Base-by-base conservation (phyloP, 92 coral and sea anemone genomes). In the Hydrozoanthus gracilis region DNA sequence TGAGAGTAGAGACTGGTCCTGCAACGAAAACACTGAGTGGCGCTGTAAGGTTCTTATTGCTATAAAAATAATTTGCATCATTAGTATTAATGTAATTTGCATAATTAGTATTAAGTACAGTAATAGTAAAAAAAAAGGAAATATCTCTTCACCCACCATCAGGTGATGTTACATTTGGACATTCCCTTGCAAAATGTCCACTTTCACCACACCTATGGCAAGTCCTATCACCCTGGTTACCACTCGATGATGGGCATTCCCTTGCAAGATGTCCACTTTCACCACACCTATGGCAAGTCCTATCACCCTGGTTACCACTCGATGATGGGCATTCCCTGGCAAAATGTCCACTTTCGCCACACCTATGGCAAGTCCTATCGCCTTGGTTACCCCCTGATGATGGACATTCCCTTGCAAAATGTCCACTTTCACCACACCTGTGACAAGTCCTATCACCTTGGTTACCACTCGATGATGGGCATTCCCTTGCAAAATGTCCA, bases 291-390 rank as follows among this genome's bases (percentile, higher is more conserved):
- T 84, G 86, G 18, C 90, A 90, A 1, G 67, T 67, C 8, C 79
- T 78, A 7, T 73, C 90, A 51, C 90, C 74, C 3, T 87, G 51
- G 14, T 56, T 56, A 68, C 2, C 49, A 9, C 44, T 39, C 55
- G 17, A 15, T 18, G 87, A 82, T 27, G 89, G 70, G 27, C 82
- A 78, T 8, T 82, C 98, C 77, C 95, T 91, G 20, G 98, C 95
- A 91, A 96, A 96, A 82, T 96, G 98, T 0, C 98, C 98, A 15
- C 86, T 76, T 62, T 93, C 92, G 17, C 98, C 98, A 86, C 92
- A 93, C 44, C 9, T 80, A 52, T 83, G 84, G 45, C 90, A 90
- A 0, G 73, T 76, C 4, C 78, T 84, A 6, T 71, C 89, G 27
- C 86, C 83, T 2, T 85, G 48, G 9, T 69, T 60, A 50, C 5